phyloP scores from a whole-genome alignment of 2,888 invertebrate genomes.

The Gerosis bhagava region DNA sequence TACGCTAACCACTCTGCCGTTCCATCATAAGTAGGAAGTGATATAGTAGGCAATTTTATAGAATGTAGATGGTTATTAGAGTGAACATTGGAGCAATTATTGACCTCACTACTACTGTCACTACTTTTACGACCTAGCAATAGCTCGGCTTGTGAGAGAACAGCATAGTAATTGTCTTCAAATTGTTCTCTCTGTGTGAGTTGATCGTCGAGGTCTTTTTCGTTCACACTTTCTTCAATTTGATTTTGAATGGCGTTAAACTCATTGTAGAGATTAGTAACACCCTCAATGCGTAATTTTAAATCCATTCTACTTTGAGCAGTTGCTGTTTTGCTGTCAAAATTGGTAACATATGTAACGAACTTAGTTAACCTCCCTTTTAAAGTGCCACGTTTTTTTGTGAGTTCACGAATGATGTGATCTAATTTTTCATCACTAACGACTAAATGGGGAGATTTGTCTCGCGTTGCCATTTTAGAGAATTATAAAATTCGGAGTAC shows the following conservation, averaged over 20 bases:
- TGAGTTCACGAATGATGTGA: not conserved
- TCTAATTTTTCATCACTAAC: not conserved
- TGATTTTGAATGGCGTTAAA: not conserved
- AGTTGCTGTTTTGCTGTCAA: too few species aligned
- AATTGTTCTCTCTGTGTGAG: constrained; percentile 1
- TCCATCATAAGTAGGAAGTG: constrained; percentile 30
- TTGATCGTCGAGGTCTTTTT: not conserved
- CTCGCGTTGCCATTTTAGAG: constrained; percentile 1
- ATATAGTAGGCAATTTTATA: not conserved
- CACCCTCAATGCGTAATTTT: constrained; percentile 2
- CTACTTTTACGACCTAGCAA: not conserved
- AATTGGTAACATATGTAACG: too few species aligned
- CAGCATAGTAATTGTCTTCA: not conserved
- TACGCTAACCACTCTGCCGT: constrained; percentile 34
- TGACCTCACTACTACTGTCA: constrained; percentile 1
- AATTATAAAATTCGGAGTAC: not conserved
- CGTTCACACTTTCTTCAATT: not conserved
- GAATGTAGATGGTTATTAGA: constrained; percentile 1
- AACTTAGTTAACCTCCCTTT: too few species aligned
- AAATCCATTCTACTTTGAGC: not conserved
- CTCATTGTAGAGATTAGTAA: not conserved
- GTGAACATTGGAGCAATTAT: not conserved
- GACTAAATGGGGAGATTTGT: not conserved
- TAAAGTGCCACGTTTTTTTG: too few species aligned
- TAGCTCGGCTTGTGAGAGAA: not conserved